A percentile compares a stretch with the other conserved stretches of the same genome.
These are phyloP conservation scores for Gymnocypris eckloni DNA, from an alignment of 2,797 vertebrate species.

Conservation along the genomic window DNA sequence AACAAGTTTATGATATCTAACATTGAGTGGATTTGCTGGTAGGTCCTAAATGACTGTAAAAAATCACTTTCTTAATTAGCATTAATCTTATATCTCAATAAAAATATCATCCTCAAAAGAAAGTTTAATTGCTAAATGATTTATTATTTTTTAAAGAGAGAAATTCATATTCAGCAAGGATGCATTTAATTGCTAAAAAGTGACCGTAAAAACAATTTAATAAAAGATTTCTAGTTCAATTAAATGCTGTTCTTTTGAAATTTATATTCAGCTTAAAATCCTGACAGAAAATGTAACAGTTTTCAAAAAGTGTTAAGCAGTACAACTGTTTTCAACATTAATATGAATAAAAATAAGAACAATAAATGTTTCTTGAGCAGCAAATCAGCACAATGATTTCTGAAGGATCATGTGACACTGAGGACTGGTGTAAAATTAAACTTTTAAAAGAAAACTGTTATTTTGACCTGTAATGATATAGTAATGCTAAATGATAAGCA, in stretches of 20 bases:
- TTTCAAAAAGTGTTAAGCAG: background rate
- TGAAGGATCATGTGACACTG: background rate
- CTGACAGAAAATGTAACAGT: background rate
- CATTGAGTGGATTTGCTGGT: background rate
- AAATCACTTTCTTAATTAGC: background rate
- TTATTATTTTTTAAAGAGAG: background rate
- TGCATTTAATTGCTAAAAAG: background rate
- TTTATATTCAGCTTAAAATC: background rate
- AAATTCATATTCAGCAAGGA: background rate
- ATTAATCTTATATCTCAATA: background rate
- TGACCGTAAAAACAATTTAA: background rate
- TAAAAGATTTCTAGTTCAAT: background rate
- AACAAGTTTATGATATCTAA: background rate
- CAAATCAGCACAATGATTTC: background rate
- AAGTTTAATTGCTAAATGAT: background rate
- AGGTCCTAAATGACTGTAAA: background rate
- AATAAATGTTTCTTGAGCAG: background rate
- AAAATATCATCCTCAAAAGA: background rate
- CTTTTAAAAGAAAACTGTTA: no score
- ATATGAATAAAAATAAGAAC: background rate
- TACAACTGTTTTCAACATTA: background rate
- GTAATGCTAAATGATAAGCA: background rate
- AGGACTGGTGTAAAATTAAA: background rate
- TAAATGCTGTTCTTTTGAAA: background rate
- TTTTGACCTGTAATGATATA: background rate